Evolutionary conservation across 2,888 invertebrate species (phyloP), one percentile per base, ranked within the genome.

Genomic region (Gasteruption jaculator): DNA sequence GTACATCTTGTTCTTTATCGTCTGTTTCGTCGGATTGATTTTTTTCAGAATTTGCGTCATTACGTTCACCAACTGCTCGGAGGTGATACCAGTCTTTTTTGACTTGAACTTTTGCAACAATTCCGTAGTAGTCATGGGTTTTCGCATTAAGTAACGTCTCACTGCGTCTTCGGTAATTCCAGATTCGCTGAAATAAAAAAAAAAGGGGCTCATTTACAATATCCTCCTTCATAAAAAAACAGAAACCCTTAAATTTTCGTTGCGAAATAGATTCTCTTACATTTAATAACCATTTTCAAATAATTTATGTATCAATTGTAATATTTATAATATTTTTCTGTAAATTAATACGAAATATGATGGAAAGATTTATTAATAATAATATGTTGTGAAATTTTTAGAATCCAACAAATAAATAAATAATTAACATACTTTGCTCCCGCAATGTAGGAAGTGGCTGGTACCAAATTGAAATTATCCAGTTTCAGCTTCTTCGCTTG

Each of bases 111-210:
- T 96, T 51, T 92, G 91, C 29, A 96, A 73, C 21, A 96, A 75
- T 65, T 97, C 96, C 0, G 92, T 96, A 0, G 96, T 91, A 0
- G 97, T 97, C 88, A 97, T 94, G 1, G 97, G 99, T 64, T 97
- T 97, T 7, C 97, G 81, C 71, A 90, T 87, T 21, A 99, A 75
- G 73, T 99, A 97, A 11, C 95, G 82, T 3, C 95, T 78, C 5
- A 99, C 93, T 0, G 92, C 89, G 59, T 95, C 95, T 67, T 96
- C 95, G 0, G 91, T 91, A 24, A 94, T 91, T 36, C 91, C 91
- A 64, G 87, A 88, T 57, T 90, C 89, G 63, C 86, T 88, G 65
- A 26, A 75, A 74, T 39, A 33, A 42, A 45, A 44, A 46, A 18
- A 37, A 21, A 43, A 34, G 14, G 6, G n/a, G n/a, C n/a, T n/a